phyloP scores from a whole-genome alignment of 2,113 vertebrate species.

The Myxocyprinus asiaticus region DNA sequence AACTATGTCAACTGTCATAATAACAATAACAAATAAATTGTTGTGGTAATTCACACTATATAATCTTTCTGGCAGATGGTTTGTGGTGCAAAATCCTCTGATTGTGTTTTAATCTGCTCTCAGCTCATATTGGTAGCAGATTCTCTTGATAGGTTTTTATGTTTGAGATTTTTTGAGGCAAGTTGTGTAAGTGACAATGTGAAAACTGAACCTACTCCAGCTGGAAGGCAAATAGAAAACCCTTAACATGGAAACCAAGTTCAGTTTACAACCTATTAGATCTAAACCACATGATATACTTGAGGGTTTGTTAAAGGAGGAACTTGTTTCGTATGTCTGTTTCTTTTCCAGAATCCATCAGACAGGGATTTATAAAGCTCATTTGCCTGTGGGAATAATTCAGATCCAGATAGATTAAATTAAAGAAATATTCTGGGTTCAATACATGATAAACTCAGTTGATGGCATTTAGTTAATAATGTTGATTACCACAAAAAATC shows the following conservation, averaged over 20 bases:
- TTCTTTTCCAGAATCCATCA: slow-evolving; percentile 26
- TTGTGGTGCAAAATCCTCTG: too few relatives aligned
- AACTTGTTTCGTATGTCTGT: slow-evolving; percentile 22
- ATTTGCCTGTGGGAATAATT: not conserved
- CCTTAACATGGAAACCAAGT: not conserved
- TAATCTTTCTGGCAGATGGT: too few relatives aligned
- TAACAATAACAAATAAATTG: not conserved
- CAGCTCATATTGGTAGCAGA: not conserved
- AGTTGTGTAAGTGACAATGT: slow-evolving; percentile 4
- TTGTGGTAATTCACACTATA: not conserved
- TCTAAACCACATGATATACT: slow-evolving; percentile 30
- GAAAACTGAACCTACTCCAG: not conserved
- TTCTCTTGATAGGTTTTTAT: not conserved
- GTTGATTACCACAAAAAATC: too few relatives aligned
- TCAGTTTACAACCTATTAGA: not conserved
- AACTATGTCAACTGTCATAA: not conserved
- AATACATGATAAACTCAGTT: too few relatives aligned
- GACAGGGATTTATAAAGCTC: slow-evolving; percentile 11
- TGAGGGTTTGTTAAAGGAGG: slow-evolving; percentile 3
- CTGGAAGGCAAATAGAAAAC: slow-evolving; percentile 10
- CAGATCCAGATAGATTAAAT: not conserved
- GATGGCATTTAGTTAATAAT: too few relatives aligned
- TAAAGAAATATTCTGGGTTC: too few relatives aligned
- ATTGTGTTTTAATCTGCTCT: too few relatives aligned
- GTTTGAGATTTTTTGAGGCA: not conserved